Percentiles rank a stretch among this genome's conserved stretches.
Evolutionary conservation across 2,888 invertebrate species (phyloP).

Genomic region (Linnaemya vulpina): DNA sequence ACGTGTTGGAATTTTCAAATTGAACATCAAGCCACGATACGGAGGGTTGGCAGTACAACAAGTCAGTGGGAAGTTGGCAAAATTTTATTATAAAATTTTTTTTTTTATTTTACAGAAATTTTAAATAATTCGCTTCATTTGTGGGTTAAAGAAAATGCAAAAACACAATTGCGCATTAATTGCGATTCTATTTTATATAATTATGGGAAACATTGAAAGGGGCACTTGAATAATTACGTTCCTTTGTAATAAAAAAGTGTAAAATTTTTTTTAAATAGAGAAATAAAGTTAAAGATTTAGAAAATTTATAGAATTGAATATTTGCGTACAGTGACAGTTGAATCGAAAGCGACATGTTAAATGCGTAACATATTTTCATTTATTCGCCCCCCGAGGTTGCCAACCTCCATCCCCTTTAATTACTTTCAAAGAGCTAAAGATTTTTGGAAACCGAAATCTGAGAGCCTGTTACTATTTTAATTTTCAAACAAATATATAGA

Average conservation of each 20-base stretch:
- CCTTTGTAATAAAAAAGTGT: neutral
- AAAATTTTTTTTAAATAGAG: neutral
- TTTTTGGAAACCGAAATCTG: too few species aligned
- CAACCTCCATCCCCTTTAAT: too few species aligned
- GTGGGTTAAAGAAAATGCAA: neutral
- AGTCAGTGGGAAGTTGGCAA: neutral
- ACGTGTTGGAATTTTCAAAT: slow-evolving; percentile 27
- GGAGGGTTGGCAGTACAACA: neutral
- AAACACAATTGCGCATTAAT: neutral
- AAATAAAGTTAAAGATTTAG: too few species aligned
- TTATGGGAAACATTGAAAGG: neutral
- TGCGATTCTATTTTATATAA: neutral
- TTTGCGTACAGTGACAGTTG: too few species aligned
- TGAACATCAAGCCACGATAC: neutral
- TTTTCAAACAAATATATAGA: too few species aligned
- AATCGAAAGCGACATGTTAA: too few species aligned
- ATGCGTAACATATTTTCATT: too few species aligned
- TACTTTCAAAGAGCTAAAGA: too few species aligned
- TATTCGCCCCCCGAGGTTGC: too few species aligned
- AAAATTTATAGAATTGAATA: too few species aligned
- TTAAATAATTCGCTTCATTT: neutral
- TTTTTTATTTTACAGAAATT: neutral
- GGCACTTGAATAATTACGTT: neutral
- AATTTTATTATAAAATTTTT: neutral
- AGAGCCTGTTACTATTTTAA: too few species aligned